Evolutionary conservation across 2,113 vertebrate genomes (phyloP).

Genomic region (Corythoichthys intestinalis): DNA sequence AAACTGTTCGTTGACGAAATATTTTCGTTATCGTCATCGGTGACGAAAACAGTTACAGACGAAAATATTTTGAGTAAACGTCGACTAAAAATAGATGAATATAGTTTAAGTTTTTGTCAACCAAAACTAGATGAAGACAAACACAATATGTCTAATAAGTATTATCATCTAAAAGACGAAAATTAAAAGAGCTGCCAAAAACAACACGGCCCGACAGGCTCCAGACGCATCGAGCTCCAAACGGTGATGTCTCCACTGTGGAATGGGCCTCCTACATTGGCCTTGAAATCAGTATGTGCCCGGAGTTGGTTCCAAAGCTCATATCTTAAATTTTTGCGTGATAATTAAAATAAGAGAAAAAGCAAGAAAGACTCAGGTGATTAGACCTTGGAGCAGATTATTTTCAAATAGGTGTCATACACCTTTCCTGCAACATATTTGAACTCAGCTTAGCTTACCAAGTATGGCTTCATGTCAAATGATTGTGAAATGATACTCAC

Average conservation of each 20-base stretch:
- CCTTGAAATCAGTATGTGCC: neutral
- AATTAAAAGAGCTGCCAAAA: too few relatives aligned
- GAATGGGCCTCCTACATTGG: constrained; percentile 59
- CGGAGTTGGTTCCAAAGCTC: neutral
- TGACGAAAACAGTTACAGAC: too few relatives aligned
- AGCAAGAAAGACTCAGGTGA: neutral
- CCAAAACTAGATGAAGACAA: too few relatives aligned
- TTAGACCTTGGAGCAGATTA: neutral
- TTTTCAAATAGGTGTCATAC: neutral
- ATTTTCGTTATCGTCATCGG: too few relatives aligned
- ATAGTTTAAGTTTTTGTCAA: too few relatives aligned
- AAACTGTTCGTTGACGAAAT: too few relatives aligned
- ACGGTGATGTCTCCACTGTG: constrained; percentile 59
- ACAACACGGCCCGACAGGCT: constrained; percentile 11
- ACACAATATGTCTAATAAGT: too few relatives aligned
- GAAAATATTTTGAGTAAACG: too few relatives aligned
- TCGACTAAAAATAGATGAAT: too few relatives aligned
- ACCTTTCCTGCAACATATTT: neutral
- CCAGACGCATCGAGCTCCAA: constrained; percentile 66
- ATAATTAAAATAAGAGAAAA: neutral
- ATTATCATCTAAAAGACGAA: too few relatives aligned
- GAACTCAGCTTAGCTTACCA: neutral
- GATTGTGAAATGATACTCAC: neutral
- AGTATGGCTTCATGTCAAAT: neutral
- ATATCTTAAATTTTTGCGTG: neutral